Evolutionary conservation across 2,888 invertebrate species (phyloP).

Genomic region (Polietes domitor): DNA sequence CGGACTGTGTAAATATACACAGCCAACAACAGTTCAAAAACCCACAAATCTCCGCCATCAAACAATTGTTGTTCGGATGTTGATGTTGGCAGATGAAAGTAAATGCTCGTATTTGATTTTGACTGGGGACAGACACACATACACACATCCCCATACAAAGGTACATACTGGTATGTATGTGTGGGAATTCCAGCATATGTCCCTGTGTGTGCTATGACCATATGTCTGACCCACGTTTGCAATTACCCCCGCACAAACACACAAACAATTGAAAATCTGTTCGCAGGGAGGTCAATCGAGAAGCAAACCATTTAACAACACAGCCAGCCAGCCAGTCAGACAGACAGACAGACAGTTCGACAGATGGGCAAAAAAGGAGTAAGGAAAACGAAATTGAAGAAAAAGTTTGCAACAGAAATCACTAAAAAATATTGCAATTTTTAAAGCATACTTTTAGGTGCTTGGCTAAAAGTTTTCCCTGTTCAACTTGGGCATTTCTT

Average conservation of each 20-base stretch:
- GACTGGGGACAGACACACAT: not conserved
- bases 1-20: conserved; percentile 40
- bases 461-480: conserved; percentile 16
- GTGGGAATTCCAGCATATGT: not conserved
- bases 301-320: not conserved
- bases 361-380: conserved; percentile 4
- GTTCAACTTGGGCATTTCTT: conserved; percentile 3
- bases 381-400: not conserved
- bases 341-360: not conserved
- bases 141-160: conserved; percentile 14
- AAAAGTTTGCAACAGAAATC: conserved; percentile 14
- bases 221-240: conserved; percentile 16
- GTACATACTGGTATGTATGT: not conserved
- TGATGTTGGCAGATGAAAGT: conserved; percentile 61
- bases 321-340: not conserved
- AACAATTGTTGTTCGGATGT: conserved; percentile 33
- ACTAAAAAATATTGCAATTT: conserved; percentile 27
- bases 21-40: conserved; percentile 38
- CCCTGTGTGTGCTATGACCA: not conserved
- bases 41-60: conserved; percentile 24
- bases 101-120: conserved; percentile 63
- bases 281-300: not conserved
- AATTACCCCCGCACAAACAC: not conserved
- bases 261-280: not conserved
- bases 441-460: conserved; percentile 54